A percentile compares a stretch with the other conserved stretches of the same genome.
These are phyloP conservation scores for Harpagifer antarcticus DNA, from an alignment of 2,797 vertebrate genomes.

Conservation along the genomic window DNA sequence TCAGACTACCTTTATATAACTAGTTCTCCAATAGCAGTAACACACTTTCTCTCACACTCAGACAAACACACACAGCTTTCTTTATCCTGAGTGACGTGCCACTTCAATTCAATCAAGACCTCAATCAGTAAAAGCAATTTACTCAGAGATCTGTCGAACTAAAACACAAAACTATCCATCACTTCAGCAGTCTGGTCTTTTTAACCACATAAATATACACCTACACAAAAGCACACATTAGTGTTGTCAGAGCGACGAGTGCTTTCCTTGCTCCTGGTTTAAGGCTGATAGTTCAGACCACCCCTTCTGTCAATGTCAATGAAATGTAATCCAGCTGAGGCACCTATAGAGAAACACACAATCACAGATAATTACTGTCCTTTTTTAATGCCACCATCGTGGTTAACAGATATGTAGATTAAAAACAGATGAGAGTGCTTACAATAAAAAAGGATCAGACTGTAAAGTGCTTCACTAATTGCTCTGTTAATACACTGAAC, in stretches of 20 bases:
- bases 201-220: background rate
- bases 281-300: conserved; percentile 31
- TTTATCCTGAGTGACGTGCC: conserved; percentile 6
- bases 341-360: background rate
- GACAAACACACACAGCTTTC: conserved; percentile 1
- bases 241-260: conserved; percentile 7
- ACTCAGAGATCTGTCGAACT: conserved; percentile 13
- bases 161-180: conserved; percentile 15
- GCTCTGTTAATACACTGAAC: too few species aligned
- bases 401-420: too few species aligned
- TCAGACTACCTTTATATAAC: background rate
- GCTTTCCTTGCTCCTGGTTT: conserved; percentile 13
- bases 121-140: conserved; percentile 36
- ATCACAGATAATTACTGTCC: background rate
- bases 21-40: background rate
- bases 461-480: background rate
- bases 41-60: too few species aligned
- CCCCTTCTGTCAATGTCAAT: conserved; percentile 28
- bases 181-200: background rate
- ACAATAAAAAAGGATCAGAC: too few species aligned
- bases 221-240: conserved; percentile 5
- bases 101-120: conserved; percentile 18
- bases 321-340: conserved; percentile 13
- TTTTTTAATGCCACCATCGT: background rate
- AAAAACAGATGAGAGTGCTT: too few species aligned